A percentile compares a stretch with the other conserved stretches of the same genome.
Conservation (phyloP, 2,113 vertebrate species). For the Myanophis thanlyinensis region DNA sequence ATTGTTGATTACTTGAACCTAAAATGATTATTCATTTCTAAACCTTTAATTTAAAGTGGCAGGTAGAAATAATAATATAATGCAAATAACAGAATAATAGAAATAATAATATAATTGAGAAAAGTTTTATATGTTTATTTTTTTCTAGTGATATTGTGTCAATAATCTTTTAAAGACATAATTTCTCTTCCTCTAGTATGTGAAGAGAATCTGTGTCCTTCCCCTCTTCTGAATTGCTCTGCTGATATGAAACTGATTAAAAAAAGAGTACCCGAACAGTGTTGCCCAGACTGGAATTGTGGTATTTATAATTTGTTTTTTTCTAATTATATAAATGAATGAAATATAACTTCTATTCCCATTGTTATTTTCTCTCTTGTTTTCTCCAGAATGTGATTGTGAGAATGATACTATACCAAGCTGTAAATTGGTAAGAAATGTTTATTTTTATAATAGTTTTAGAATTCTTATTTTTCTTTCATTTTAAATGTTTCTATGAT, state of each 20-base stretch:
- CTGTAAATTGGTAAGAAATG: constrained; percentile 86
- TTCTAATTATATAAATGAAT: constrained; percentile 3
- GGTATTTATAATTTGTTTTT: constrained; percentile 75
- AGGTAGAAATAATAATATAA: not conserved
- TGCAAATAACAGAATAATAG: not conserved
- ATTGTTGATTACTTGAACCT: not conserved
- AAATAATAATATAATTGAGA: not conserved
- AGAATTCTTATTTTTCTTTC: not conserved
- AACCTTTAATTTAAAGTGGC: not conserved
- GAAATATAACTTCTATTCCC: not conserved
- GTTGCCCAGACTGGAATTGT: constrained; percentile 88
- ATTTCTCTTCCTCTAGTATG: constrained; percentile 78
- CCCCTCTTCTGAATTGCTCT: constrained; percentile 77
- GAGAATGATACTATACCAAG: constrained; percentile 73
- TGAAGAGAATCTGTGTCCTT: constrained; percentile 84
- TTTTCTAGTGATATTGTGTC: not conserved
- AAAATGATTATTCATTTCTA: not conserved
- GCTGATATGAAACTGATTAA: constrained; percentile 80
- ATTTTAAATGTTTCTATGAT: not conserved
- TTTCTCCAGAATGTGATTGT: constrained; percentile 88
- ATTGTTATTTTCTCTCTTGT: not conserved
- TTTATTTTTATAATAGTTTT: constrained; percentile 8
- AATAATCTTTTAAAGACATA: not conserved
- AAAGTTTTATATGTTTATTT: accelerated
- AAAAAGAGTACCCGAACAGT: constrained; percentile 75